A percentile compares a stretch with the other conserved stretches of the same genome.
phyloP scores from a whole-genome alignment of 2,888 invertebrate genomes.

The Eupsilia transversa region DNA sequence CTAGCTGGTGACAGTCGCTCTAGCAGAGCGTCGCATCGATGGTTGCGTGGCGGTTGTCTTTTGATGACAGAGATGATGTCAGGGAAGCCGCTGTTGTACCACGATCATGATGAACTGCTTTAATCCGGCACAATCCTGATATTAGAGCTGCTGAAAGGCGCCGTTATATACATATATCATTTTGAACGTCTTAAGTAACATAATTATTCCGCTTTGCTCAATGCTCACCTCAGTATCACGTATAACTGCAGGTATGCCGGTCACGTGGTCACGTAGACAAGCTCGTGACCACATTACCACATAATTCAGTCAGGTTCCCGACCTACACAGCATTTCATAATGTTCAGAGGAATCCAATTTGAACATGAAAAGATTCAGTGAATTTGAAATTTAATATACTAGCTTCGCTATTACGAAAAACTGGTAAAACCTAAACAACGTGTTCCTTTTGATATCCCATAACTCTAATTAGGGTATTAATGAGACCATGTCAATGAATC shows the following conservation, averaged over 20 bases:
- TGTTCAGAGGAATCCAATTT: conserved; percentile 7
- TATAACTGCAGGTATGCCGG: neutral
- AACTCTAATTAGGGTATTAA: no score
- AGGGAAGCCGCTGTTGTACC: no score
- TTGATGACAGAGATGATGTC: no score
- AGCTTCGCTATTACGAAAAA: neutral
- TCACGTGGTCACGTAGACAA: neutral
- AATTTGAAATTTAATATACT: neutral
- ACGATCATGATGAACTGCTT: no score
- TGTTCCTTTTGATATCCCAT: no score
- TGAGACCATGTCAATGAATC: no score
- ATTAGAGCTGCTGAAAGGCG: no score
- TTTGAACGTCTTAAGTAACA: neutral
- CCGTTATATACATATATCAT: no score
- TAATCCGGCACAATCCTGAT: no score
- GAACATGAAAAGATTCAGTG: neutral
- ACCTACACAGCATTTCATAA: neutral
- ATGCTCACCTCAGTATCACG: neutral
- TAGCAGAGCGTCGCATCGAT: no score
- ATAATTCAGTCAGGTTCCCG: neutral
- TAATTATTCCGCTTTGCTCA: neutral
- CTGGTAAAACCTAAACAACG: neutral
- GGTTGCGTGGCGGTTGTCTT: no score
- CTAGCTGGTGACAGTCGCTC: no score
- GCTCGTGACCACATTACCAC: conserved; percentile 2